Evolutionary conservation across 2,797 vertebrate genomes (phyloP), one percentile per base, ranked within the genome.

Genomic region (Sebastes oblongus): DNA sequence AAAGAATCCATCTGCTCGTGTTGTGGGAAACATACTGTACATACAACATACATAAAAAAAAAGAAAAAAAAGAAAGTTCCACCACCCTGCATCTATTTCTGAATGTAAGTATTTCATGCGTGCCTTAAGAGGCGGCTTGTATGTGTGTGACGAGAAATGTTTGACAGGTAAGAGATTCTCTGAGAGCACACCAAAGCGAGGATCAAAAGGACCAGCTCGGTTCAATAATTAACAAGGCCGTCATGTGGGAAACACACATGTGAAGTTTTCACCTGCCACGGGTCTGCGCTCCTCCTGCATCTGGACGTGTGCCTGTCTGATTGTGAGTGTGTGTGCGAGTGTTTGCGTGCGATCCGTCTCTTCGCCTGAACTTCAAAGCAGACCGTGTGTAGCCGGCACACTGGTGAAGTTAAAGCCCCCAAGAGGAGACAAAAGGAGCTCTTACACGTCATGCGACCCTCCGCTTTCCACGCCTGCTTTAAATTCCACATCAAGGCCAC

Each of bases 161-260:
- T 85, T 89, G 91, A 91, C 88, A 88, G 90, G 88, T 89, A 86
- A 85, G 81, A 86, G 64, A 86, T 81, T 81, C 82, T 77, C 80
- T 61, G 73, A 69, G 86, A 85, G 86, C 42, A 78, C 89, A 82
- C 79, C 83, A 80, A 83, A 80, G 87, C 66, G 22, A 32, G 69
- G 90, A 93, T 94, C 86, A 93, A 92, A 90, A 91, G 86, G 84
- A 88, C 75, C 72, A 34, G 82, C 87, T 89, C 87, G 69, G 80
- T 88, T 94, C 84, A 94, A 93, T 94, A 93, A 93, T 94, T 94
- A 90, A 94, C 84, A 54, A 77, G 77, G 68, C 84, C 59, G 58
- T 85, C 79, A 75, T 80, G 84, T 82, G 84, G 88, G 84, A 88
- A 85, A 89, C 69, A 70, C 65, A 82, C 79, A 80, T 52, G 82